These are phyloP conservation scores for Phymanthus crucifer DNA, from an alignment of 92 coral and sea anemone species.

Conservation along the genomic window DNA sequence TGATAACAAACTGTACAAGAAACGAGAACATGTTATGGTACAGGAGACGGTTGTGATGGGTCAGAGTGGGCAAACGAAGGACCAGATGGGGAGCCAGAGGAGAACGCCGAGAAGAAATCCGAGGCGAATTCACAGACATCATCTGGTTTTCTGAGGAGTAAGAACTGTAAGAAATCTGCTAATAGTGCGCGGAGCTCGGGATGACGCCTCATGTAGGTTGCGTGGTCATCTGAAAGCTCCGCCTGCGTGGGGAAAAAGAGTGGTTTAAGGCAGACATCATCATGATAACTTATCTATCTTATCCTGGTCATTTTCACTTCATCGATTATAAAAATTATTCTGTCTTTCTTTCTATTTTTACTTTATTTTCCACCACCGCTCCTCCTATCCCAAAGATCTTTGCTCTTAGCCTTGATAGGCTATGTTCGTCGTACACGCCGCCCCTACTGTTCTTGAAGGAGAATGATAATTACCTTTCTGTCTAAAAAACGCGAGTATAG, in stretches of 20 bases:
- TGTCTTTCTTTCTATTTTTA: too few species aligned
- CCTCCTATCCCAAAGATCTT: too few species aligned
- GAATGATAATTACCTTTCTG: slow-evolving; percentile 98
- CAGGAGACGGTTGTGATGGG: slow-evolving; percentile 11
- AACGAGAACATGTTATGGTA: not conserved
- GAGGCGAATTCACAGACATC: slow-evolving; percentile 95
- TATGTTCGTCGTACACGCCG: too few species aligned
- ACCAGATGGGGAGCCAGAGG: slow-evolving; percentile 76
- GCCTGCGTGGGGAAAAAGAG: slow-evolving; percentile 51
- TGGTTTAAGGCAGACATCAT: not conserved
- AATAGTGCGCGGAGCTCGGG: slow-evolving; percentile 92
- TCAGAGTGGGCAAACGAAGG: slow-evolving; percentile 80
- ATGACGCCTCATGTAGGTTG: slow-evolving; percentile 90
- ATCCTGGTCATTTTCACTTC: too few species aligned
- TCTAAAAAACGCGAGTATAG: slow-evolving; percentile 90
- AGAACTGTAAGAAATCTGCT: slow-evolving; percentile 94
- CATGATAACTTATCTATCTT: too few species aligned
- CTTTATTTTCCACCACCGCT: too few species aligned
- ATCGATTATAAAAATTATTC: too few species aligned
- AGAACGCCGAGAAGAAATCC: slow-evolving; percentile 93
- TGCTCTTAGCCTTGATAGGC: too few species aligned
- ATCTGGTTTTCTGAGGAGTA: slow-evolving; percentile 90
- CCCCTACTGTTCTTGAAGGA: too few species aligned
- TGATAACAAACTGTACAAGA: not conserved
- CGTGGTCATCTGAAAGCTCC: slow-evolving; percentile 89